phyloP scores from a whole-genome alignment of 2,888 invertebrate species.

The Acleris cristana region DNA sequence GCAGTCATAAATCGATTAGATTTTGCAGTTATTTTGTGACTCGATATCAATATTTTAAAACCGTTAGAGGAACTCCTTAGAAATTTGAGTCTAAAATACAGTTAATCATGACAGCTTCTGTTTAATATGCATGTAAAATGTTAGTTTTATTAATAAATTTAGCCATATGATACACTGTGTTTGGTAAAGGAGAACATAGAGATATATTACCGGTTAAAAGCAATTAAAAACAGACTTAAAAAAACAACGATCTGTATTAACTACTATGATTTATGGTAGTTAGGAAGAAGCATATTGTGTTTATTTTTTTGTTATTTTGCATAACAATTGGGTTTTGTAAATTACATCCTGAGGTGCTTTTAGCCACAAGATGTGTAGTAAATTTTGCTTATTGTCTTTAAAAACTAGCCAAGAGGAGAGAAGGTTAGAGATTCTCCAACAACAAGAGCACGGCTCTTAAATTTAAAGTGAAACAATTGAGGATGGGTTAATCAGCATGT shows the following conservation, averaged over 20 bases:
- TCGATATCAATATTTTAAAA: too few species aligned
- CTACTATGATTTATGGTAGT: conserved; percentile 19
- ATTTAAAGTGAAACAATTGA: background rate
- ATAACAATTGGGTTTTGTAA: conserved; percentile 28
- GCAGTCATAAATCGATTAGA: too few species aligned
- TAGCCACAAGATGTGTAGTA: conserved; percentile 18
- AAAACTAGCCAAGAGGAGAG: too few species aligned
- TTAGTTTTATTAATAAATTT: background rate
- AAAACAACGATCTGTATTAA: conserved; percentile 13
- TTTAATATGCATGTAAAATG: conserved; percentile 19
- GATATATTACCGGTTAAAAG: conserved; percentile 6
- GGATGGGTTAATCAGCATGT: too few species aligned
- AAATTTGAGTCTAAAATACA: too few species aligned
- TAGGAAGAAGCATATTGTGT: conserved; percentile 7
- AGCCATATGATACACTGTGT: conserved; percentile 4
- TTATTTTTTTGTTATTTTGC: conserved; percentile 26
- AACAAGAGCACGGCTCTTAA: background rate
- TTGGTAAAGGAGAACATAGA: conserved; percentile 9
- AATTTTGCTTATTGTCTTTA: background rate
- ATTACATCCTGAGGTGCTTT: conserved; percentile 17
- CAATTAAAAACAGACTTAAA: conserved; percentile 23
- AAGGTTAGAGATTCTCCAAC: background rate
- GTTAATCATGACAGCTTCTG: conserved; percentile 2
- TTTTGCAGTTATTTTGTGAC: too few species aligned
- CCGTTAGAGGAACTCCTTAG: too few species aligned